Conservation (phyloP, 2,797 vertebrate species). For the Xerus rutilus region DNA sequence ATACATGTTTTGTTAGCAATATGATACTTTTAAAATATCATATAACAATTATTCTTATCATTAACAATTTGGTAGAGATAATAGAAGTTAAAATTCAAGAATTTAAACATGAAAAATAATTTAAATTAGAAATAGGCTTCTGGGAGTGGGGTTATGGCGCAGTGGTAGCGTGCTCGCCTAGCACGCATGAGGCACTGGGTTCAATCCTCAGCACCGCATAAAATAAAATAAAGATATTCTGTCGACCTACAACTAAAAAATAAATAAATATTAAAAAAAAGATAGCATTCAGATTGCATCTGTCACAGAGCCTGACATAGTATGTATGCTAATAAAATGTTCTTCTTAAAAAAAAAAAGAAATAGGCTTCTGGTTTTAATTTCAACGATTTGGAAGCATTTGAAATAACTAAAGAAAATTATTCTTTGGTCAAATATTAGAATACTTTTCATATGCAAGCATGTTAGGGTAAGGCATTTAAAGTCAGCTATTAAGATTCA, state of each 20-base stretch:
- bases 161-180: too few species aligned
- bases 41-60: neutral
- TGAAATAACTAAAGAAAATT: constrained; percentile 38
- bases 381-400: constrained; percentile 37
- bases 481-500: constrained; percentile 34
- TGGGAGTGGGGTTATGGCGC: neutral
- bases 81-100: constrained; percentile 61
- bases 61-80: constrained; percentile 39
- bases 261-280: too few species aligned
- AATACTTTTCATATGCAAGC: constrained; percentile 30
- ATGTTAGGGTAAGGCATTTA: constrained; percentile 5
- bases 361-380: constrained; percentile 42
- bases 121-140: constrained; percentile 40
- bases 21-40: constrained; percentile 28
- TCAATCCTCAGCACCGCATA: too few species aligned
- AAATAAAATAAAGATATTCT: too few species aligned
- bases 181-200: too few species aligned
- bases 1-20: constrained; percentile 53
- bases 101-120: constrained; percentile 58
- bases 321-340: too few species aligned
- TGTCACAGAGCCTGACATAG: too few species aligned
- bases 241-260: too few species aligned
- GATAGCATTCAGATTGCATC: too few species aligned
- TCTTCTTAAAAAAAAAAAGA: too few species aligned
- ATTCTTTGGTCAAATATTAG: constrained; percentile 44